A percentile compares a stretch with the other conserved stretches of the same genome.
These are phyloP conservation scores for Prionchulus punctatus DNA, from an alignment of 2,888 invertebrate genomes.

Conservation along the genomic window DNA sequence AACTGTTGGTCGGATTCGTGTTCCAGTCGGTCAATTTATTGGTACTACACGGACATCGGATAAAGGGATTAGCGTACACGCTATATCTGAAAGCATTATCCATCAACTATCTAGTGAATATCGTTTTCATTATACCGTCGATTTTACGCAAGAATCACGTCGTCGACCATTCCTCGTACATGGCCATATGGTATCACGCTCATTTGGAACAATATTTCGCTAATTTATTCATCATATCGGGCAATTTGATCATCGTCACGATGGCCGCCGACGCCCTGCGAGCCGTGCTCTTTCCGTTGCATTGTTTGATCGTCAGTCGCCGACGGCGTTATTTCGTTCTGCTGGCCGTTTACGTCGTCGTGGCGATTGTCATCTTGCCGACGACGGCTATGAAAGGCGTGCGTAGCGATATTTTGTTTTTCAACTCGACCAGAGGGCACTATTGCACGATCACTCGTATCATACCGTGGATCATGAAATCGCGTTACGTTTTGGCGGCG, in stretches of 20 bases:
- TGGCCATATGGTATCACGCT: slow-evolving; percentile 8
- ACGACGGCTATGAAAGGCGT: slow-evolving; percentile 2
- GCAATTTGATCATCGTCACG: slow-evolving; percentile 7
- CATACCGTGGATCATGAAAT: background rate
- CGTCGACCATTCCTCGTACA: background rate
- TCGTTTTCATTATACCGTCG: slow-evolving; percentile 3
- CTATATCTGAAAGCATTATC: slow-evolving; percentile 7
- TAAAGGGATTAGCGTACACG: slow-evolving; percentile 8
- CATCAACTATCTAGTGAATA: slow-evolving; percentile 8
- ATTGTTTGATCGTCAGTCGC: background rate
- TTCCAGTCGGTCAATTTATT: slow-evolving; percentile 6
- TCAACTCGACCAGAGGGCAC: background rate
- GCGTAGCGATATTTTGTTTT: background rate
- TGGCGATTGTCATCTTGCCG: slow-evolving; percentile 2
- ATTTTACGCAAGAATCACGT: slow-evolving; percentile 3
- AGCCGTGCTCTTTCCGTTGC: slow-evolving; percentile 6
- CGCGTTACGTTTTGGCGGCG: slow-evolving; percentile 1
- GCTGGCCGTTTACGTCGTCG: background rate
- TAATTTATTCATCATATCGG: slow-evolving; percentile 7
- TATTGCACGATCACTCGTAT: background rate
- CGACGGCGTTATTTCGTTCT: background rate
- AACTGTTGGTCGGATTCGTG: slow-evolving; percentile 4
- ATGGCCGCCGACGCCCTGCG: slow-evolving; percentile 7
- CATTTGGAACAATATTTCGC: slow-evolving; percentile 9
- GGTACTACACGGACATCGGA: slow-evolving; percentile 6